Conservation (phyloP, 2,888 invertebrate species). For the Odontocerum albicorne region DNA sequence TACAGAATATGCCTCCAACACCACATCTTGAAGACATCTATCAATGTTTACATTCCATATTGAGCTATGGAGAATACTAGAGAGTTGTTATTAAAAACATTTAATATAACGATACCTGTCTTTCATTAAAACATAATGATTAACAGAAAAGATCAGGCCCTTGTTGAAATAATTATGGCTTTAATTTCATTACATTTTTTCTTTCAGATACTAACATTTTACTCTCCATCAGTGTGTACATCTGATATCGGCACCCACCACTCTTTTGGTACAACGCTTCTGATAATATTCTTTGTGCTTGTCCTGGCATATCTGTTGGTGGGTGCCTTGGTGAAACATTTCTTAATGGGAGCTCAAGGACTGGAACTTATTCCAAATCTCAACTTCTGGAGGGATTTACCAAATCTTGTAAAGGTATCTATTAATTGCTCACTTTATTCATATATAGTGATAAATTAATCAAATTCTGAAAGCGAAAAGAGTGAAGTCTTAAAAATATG, state of each 20-base stretch:
- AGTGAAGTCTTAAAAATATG: no score
- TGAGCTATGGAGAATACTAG: no score
- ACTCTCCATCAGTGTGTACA: slow-evolving; percentile 55
- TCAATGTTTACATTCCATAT: no score
- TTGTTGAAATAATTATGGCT: no score
- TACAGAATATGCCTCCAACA: no score
- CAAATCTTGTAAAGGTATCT: slow-evolving; percentile 65
- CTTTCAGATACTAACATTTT: slow-evolving; percentile 56
- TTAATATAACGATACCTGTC: neutral
- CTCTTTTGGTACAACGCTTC: slow-evolving; percentile 64
- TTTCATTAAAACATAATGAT: no score
- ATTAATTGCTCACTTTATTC: neutral
- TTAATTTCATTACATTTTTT: slow-evolving; percentile 18
- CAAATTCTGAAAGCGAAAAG: no score
- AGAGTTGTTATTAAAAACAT: neutral
- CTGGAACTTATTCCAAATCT: slow-evolving; percentile 74
- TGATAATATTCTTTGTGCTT: slow-evolving; percentile 63
- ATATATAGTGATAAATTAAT: neutral
- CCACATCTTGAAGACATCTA: no score
- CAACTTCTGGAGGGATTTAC: slow-evolving; percentile 72
- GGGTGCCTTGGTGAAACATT: slow-evolving; percentile 66
- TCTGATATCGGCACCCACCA: slow-evolving; percentile 48
- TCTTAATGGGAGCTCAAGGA: slow-evolving; percentile 71
- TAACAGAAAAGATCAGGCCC: no score
- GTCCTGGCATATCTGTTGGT: slow-evolving; percentile 63